These are phyloP conservation scores for Xiphophorus maculatus DNA, from an alignment of 2,113 vertebrate species.

Conservation along the genomic window DNA sequence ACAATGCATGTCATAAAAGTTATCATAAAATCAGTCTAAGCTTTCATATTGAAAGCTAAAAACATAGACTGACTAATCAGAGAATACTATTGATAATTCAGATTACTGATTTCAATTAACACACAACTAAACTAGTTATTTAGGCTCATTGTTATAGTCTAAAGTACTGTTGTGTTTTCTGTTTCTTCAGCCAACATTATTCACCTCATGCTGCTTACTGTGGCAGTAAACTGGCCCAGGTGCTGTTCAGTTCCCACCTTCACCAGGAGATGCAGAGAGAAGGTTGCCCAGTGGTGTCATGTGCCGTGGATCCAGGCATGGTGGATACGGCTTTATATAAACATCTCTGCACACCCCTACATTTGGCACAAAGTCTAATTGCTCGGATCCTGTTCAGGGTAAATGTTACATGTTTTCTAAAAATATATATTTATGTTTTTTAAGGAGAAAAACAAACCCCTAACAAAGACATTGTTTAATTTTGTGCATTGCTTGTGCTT, in stretches of 20 bases:
- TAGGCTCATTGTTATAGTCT: background rate
- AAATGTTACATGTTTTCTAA: slow-evolving; percentile 3
- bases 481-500: no score
- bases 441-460: no score
- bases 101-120: no score
- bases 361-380: slow-evolving; percentile 67
- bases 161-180: slow-evolving; percentile 6
- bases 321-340: slow-evolving; percentile 88
- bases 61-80: no score
- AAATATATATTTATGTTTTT: background rate
- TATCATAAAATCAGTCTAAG: no score
- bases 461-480: no score
- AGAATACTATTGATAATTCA: no score
- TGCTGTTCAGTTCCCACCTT: slow-evolving; percentile 86
- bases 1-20: no score
- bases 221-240: slow-evolving; percentile 90
- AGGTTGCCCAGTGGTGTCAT: slow-evolving; percentile 83
- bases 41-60: no score
- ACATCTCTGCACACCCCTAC: slow-evolving; percentile 80
- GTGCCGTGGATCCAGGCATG: slow-evolving; percentile 90
- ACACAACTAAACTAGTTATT: background rate
- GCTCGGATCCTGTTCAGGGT: slow-evolving; percentile 87
- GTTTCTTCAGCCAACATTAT: slow-evolving; percentile 77
- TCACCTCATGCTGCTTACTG: slow-evolving; percentile 88
- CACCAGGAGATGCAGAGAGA: slow-evolving; percentile 80